Base-by-base conservation (phyloP, 2,888 invertebrate species). In the Cylindroiulus punctatus region DNA sequence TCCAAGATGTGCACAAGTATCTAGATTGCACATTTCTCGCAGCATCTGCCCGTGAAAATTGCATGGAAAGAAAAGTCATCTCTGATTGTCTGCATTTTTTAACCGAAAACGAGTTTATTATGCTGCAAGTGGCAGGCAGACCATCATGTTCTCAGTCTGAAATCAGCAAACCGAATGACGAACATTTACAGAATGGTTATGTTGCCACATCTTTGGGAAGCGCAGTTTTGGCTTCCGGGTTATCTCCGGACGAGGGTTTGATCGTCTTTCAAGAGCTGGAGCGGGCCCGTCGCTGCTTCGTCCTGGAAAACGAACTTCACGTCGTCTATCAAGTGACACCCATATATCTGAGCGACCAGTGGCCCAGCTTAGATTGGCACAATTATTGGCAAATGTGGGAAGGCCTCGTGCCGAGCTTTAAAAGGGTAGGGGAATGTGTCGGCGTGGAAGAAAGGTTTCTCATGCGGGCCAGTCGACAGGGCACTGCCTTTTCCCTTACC, bases 201-300 rank as follows among this genome's bases (percentile, higher is more conserved):
- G 91, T 94, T 40, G 94, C 98, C 5, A 97, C 98, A 4, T 94
- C 96, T 88, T 92, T 99, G 86, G 99, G 98, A 0, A 94, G 95
- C 90, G 99, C 99, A 26, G 97, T 98, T 90, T 92, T 99, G 32
- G 93, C 97, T 30, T 97, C 98, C 0, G 96, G 98, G 0, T 94
- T 99, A 91, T 95, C 97, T n/a, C 98, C 99, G 0, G 95, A 96
- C 90, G 98, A 99, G 91, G 98, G 97, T 0, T 92, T 98, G 12
- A 93, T 95, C 26, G 93, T 99, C 81, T 96, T 98, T 90, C 93
- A 94, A 88, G 99, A 99, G 91, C 91, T 99, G 40, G 95, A 97
- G 90, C 95, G 95, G 91, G 97, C 98, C 0, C 93, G 97, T 12
- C 94, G 95, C 89, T 95, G 96, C 90, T 95, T 99, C 90, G 97